Evolutionary conservation across 2,888 invertebrate genomes (phyloP).

Genomic region (Phymatocera aterrima): DNA sequence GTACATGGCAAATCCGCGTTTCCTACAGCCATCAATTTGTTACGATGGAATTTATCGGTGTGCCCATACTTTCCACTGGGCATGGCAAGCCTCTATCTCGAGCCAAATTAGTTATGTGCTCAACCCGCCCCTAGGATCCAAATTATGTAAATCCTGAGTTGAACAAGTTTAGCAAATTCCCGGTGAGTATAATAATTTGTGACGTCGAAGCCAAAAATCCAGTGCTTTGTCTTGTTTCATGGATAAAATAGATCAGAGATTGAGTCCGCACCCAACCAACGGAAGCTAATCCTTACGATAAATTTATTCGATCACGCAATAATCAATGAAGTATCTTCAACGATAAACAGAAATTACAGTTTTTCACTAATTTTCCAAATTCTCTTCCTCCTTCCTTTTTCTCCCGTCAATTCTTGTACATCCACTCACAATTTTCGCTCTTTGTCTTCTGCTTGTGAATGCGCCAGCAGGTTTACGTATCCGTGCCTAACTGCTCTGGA

Average conservation of each 20-base stretch:
- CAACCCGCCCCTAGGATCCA: neutral
- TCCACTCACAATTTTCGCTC: neutral
- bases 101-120: conserved; percentile 25
- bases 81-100: neutral
- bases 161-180: neutral
- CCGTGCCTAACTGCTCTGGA: neutral
- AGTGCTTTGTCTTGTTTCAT: neutral
- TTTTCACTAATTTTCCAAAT: neutral
- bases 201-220: neutral
- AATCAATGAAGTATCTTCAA: neutral
- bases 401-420: neutral
- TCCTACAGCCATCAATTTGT: conserved; percentile 6
- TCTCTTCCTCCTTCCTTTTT: too few species aligned
- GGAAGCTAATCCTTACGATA: neutral
- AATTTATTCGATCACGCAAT: neutral
- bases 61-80: neutral
- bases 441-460: neutral
- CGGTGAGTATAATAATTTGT: neutral
- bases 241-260: neutral
- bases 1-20: conserved; percentile 4
- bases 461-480: neutral
- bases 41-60: conserved; percentile 8
- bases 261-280: neutral
- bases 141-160: neutral
- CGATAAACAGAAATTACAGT: neutral